phyloP scores from a whole-genome alignment of 2,888 invertebrate genomes.

The Cosmorhoe ocellata region DNA sequence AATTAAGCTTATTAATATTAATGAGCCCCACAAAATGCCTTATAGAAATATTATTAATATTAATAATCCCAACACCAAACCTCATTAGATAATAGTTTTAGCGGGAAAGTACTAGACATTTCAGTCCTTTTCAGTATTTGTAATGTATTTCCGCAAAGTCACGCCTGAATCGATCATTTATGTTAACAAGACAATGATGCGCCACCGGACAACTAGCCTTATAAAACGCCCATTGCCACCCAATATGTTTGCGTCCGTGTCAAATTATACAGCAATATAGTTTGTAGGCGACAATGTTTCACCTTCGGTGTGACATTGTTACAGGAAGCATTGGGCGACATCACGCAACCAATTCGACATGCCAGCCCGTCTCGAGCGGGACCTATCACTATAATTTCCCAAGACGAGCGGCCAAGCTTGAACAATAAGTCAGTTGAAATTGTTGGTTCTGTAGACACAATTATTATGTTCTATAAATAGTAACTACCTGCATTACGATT shows the following conservation, averaged over 20 bases:
- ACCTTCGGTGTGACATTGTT: constrained; percentile 13
- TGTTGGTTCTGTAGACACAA: background rate
- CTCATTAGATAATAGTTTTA: too few relatives aligned
- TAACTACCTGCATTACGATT: too few relatives aligned
- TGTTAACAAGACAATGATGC: background rate
- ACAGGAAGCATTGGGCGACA: constrained; percentile 4
- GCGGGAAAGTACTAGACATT: too few relatives aligned
- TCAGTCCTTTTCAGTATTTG: too few relatives aligned
- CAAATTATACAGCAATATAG: constrained; percentile 25
- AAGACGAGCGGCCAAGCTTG: constrained; percentile 25
- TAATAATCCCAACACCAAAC: too few relatives aligned
- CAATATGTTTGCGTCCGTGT: constrained; percentile 11
- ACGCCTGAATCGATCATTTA: too few relatives aligned
- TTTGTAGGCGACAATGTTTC: constrained; percentile 8
- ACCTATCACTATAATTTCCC: constrained; percentile 44
- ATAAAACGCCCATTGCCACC: constrained; percentile 3
- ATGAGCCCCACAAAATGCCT: too few relatives aligned
- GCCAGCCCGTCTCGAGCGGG: constrained; percentile 1
- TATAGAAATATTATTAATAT: too few relatives aligned
- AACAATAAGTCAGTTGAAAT: background rate
- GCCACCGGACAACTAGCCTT: background rate
- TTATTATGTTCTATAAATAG: too few relatives aligned
- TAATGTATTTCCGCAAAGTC: too few relatives aligned
- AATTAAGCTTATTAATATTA: too few relatives aligned
- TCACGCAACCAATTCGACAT: constrained; percentile 14